A percentile compares a stretch with the other conserved stretches of the same genome.
These are phyloP conservation scores for Patiria pectinifera DNA, from an alignment of 53 echinoderm and acorn worm species.

Conservation along the genomic window DNA sequence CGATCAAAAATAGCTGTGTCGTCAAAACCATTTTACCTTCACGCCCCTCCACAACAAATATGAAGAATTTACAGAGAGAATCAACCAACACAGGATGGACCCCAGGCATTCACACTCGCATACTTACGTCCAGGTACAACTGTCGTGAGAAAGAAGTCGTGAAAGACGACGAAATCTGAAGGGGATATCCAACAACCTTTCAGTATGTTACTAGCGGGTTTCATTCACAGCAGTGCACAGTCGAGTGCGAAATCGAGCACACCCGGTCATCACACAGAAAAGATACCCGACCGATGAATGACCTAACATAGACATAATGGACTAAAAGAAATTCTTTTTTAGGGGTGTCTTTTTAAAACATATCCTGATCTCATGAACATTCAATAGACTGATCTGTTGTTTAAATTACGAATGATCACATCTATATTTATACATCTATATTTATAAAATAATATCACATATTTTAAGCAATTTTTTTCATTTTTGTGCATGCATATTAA, in stretches of 20 bases:
- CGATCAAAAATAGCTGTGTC: neutral
- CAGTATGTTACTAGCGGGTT: neutral
- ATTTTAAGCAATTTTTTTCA: neutral
- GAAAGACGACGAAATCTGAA: constrained; percentile 9
- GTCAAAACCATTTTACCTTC: neutral
- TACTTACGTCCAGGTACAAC: constrained; percentile 44
- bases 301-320: constrained; percentile 58
- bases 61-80: neutral
- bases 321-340: neutral
- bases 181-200: neutral
- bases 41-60: constrained; percentile 1
- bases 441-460: neutral
- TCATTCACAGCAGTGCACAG: neutral
- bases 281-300: constrained; percentile 62
- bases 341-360: neutral
- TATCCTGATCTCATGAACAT: neutral
- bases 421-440: neutral
- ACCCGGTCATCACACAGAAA: constrained; percentile 24
- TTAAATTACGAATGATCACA: neutral
- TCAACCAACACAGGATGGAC: neutral
- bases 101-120: neutral
- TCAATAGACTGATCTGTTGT: neutral
- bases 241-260: neutral
- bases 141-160: constrained; percentile 9
- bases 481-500: neutral